Evolutionary conservation across 2,888 invertebrate species (phyloP).

Genomic region (Acleris emargana): DNA sequence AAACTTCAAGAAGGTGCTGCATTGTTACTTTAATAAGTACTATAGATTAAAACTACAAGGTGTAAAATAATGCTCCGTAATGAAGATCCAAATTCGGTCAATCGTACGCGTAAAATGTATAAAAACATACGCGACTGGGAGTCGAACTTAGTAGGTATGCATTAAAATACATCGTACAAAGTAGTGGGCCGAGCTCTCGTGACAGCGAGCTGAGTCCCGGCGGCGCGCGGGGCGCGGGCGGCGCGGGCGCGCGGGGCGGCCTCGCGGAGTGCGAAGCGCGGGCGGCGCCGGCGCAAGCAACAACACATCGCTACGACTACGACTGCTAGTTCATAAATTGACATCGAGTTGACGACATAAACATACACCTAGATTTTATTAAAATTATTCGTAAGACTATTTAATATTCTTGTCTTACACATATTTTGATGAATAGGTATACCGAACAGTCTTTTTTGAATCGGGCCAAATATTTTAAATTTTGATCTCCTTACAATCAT

Average conservation of each 20-base stretch:
- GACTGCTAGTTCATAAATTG: constrained; percentile 63
- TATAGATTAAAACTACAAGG: too few species aligned
- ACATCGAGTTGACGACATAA: constrained; percentile 66
- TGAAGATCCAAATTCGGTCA: too few species aligned
- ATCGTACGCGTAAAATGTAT: too few species aligned
- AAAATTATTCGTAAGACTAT: constrained; percentile 69
- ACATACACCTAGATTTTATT: constrained; percentile 57
- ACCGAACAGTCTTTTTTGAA: constrained; percentile 87
- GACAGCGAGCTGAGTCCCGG: background rate
- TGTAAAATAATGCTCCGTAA: too few species aligned
- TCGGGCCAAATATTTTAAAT: constrained; percentile 86
- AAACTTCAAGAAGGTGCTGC: too few species aligned
- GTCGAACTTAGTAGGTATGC: too few species aligned
- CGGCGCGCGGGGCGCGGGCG: background rate
- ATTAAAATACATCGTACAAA: background rate
- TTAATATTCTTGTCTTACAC: constrained; percentile 63
- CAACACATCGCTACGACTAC: constrained; percentile 59
- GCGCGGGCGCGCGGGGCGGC: constrained; percentile 8
- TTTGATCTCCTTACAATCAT: constrained; percentile 76
- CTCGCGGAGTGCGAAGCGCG: constrained; percentile 31
- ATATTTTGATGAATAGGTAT: constrained; percentile 83
- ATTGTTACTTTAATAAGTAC: too few species aligned
- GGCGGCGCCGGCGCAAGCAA: constrained; percentile 49
- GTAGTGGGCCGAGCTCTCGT: background rate
- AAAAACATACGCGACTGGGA: too few species aligned